Evolutionary conservation across 1,140 invertebrate species (phyloP).

Genomic region (Leptopilina clavipes): DNA sequence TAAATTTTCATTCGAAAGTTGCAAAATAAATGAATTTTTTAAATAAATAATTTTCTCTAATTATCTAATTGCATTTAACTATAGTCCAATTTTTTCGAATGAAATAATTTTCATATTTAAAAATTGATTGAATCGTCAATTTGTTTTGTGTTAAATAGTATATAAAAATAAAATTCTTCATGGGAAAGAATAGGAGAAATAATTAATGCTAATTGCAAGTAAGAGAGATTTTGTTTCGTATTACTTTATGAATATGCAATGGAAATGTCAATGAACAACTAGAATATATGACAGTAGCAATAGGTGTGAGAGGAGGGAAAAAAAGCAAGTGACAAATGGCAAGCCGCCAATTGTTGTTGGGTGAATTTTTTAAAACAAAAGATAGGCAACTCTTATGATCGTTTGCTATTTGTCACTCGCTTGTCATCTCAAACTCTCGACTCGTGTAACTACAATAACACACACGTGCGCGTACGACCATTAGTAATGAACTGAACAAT

Average conservation of each 20-base stretch:
- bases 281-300: background rate
- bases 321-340: constrained; percentile 1
- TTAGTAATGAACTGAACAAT: background rate
- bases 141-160: no score
- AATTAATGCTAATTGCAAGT: constrained; percentile 1
- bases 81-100: no score
- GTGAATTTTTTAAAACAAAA: background rate
- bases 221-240: background rate
- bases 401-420: constrained; percentile 12
- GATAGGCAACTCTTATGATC: background rate
- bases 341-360: constrained; percentile 4
- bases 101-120: no score
- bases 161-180: no score
- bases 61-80: no score
- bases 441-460: constrained; percentile 1
- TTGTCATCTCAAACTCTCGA: constrained; percentile 23
- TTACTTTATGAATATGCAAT: background rate
- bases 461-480: constrained; percentile 10
- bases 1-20: background rate
- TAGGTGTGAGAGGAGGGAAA: background rate
- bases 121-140: no score
- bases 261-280: constrained; percentile 18
- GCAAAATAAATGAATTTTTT: no score
- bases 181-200: background rate
- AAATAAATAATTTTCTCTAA: no score